Percentiles rank a stretch among this genome's conserved stretches.
phyloP scores from a whole-genome alignment of 1,140 invertebrate species.

The Nautilus pompilius region DNA sequence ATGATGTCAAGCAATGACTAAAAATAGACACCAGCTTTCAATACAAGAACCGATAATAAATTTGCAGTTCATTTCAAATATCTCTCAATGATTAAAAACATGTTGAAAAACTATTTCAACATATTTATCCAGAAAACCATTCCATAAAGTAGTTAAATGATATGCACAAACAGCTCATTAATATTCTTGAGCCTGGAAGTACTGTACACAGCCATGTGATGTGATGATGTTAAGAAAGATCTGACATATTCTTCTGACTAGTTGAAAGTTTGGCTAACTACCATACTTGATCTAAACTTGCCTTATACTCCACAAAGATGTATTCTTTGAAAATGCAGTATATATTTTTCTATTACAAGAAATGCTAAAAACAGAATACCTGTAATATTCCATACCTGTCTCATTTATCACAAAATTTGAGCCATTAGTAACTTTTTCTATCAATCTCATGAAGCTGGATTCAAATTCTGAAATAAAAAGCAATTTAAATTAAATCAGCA shows the following conservation, averaged over 20 bases:
- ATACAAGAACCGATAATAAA: too few relatives aligned
- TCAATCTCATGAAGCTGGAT: conserved; percentile 81
- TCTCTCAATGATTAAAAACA: too few relatives aligned
- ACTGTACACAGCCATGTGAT: too few relatives aligned
- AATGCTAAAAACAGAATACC: background rate
- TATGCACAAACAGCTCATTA: too few relatives aligned
- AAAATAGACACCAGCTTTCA: too few relatives aligned
- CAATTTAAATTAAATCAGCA: background rate
- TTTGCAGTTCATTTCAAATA: too few relatives aligned
- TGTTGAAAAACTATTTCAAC: too few relatives aligned
- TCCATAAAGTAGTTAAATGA: too few relatives aligned
- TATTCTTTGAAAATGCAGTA: background rate
- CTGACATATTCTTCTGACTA: background rate
- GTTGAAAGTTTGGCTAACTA: background rate
- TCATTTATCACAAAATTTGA: conserved; percentile 85
- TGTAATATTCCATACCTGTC: conserved; percentile 64
- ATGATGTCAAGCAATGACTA: too few relatives aligned
- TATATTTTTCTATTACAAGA: background rate
- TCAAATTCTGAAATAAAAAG: conserved; percentile 74
- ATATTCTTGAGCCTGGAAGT: too few relatives aligned
- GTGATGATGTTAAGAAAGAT: background rate
- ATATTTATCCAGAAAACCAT: too few relatives aligned
- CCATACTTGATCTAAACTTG: background rate
- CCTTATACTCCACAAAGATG: background rate
- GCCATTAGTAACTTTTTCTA: conserved; percentile 95